Base-by-base conservation (phyloP, 2,888 invertebrate species). In the Thymelicus sylvestris region DNA sequence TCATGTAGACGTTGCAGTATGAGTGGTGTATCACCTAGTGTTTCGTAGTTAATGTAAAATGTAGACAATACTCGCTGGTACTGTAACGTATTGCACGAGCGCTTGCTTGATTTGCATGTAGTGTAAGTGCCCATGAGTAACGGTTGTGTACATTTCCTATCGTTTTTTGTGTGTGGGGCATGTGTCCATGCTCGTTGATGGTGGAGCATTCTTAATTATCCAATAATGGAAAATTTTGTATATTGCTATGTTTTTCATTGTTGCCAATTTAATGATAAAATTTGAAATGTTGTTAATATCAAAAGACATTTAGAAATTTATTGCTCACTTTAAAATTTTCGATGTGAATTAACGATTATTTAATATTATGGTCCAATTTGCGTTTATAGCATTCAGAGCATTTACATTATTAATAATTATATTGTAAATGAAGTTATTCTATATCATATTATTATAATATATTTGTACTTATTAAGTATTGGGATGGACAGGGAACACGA, bases 231-330 rank as follows among this genome's bases (percentile, higher is more conserved):
- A 48, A 76, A 76, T 79, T 81, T 82, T 82, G 74, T 82, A 81
- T 73, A 78, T 80, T 83, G 84, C 84, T 81, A 79, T 81, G 86
- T 88, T 86, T 88, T 86, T 87, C 78, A 90, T 86, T 90, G 91
- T 92, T 91, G 92, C 91, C 91, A 92, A 91, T 87, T 85, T 85
- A 80, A 83, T 74, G 74, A 75, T 75, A 75, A 74, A 75, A 74
- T 73, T 72, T 67, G 67, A 74, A 70, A 73, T 60, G 62, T 66
- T 70, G 39, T 73, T 61, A 73, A 72, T 75, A 73, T 73, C 61
- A 74, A 75, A 73, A 68, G 24, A 63, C 63, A 64, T 63, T 63
- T 55, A 73, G 72, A 74, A 66, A 72, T 76, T 72, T 72, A 80
- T 79, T 81, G 82, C 82, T 82, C 82, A 82, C 79, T 74, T 41